Conservation (phyloP, 64 coral and sea anemone species). For the Montipora capricornis region DNA sequence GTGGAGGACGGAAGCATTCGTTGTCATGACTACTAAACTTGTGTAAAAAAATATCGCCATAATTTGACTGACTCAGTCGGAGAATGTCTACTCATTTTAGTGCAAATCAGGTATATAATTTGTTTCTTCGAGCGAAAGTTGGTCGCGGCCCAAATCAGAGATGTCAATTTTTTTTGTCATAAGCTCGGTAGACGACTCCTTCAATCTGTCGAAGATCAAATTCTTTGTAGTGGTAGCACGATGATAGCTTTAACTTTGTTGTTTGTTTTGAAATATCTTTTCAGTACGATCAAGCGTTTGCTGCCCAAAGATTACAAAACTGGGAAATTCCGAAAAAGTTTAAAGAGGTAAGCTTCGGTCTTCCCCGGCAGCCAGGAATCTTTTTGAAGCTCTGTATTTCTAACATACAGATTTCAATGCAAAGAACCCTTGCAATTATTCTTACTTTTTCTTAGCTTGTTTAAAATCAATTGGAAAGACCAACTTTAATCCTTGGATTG, state of each 20-base stretch:
- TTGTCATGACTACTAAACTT: slow-evolving; percentile 23
- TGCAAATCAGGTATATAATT: slow-evolving; percentile 85
- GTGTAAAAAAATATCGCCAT: neutral
- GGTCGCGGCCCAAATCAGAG: neutral
- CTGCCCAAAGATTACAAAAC: slow-evolving; percentile 83
- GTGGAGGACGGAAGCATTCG: neutral
- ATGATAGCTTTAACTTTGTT: neutral
- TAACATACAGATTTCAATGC: no score
- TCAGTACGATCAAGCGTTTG: slow-evolving; percentile 91
- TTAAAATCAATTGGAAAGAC: no score
- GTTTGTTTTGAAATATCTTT: neutral
- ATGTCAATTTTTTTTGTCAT: neutral
- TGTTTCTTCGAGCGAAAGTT: no score
- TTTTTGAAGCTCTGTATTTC: no score
- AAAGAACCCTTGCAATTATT: no score
- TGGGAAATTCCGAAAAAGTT: slow-evolving; percentile 84
- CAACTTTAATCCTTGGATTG: no score
- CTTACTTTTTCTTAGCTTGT: no score
- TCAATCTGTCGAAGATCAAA: no score
- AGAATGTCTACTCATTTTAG: slow-evolving; percentile 92
- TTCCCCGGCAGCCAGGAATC: no score
- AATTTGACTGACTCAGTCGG: neutral
- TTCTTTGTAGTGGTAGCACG: no score
- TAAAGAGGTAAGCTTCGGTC: slow-evolving; percentile 71
- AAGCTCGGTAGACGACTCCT: no score